Percentiles rank a stretch among this genome's conserved stretches.
These are phyloP conservation scores for Campaea margaritaria DNA, from an alignment of 2,888 invertebrate species.

Conservation along the genomic window DNA sequence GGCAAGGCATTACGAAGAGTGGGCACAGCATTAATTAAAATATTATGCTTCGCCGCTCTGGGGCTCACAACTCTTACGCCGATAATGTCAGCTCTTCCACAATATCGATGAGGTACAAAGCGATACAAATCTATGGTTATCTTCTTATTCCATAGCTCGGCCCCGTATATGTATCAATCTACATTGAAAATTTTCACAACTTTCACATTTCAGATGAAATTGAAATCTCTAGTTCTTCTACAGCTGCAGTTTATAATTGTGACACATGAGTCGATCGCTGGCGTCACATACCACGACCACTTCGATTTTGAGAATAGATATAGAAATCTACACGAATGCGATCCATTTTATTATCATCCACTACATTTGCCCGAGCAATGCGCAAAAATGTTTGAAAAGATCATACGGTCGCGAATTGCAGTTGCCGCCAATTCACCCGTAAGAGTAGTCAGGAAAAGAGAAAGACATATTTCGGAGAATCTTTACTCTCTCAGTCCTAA, in stretches of 20 bases:
- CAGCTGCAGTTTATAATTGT: slow-evolving; percentile 34
- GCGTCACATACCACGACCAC: slow-evolving; percentile 72
- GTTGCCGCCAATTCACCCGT: slow-evolving; percentile 45
- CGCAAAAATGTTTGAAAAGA: slow-evolving; percentile 60
- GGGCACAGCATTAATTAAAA: background rate
- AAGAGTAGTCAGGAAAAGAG: slow-evolving; percentile 48
- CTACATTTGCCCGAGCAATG: slow-evolving; percentile 72
- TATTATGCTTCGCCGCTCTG: too few relatives aligned
- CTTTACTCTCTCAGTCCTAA: slow-evolving; percentile 12
- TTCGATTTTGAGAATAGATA: slow-evolving; percentile 70
- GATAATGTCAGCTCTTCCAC: too few relatives aligned
- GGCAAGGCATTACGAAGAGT: slow-evolving; percentile 32
- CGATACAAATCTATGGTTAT: too few relatives aligned
- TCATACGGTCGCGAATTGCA: slow-evolving; percentile 58
- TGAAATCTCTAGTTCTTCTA: slow-evolving; percentile 36
- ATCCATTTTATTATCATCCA: slow-evolving; percentile 75
- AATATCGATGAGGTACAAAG: too few relatives aligned
- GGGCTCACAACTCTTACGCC: too few relatives aligned
- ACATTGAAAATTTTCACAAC: too few relatives aligned
- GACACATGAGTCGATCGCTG: slow-evolving; percentile 62
- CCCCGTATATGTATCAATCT: too few relatives aligned
- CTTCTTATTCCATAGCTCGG: too few relatives aligned
- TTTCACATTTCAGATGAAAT: slow-evolving; percentile 47
- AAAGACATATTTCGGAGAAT: slow-evolving; percentile 5
- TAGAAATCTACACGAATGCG: slow-evolving; percentile 66